These are phyloP conservation scores for Aplysina aerophoba DNA, from an alignment of 37 sponge, comb jelly and placozoan species.

Conservation along the genomic window DNA sequence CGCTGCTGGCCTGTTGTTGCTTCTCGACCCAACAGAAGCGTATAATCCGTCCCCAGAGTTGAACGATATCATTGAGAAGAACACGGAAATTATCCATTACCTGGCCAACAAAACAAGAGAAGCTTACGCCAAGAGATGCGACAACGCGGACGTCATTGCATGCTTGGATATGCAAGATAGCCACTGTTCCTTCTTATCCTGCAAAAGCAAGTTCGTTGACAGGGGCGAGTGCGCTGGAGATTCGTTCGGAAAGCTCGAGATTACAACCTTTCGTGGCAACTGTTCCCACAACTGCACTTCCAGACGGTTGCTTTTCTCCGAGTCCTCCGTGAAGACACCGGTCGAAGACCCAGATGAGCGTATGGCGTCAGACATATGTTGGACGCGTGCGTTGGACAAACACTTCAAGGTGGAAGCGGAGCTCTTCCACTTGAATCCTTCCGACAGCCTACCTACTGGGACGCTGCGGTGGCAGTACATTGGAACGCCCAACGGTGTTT, in stretches of 20 bases:
- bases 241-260: neutral
- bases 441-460: no score
- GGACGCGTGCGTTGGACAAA: neutral
- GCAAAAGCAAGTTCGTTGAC: neutral
- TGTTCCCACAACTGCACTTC: neutral
- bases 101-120: neutral
- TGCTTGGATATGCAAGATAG: no score
- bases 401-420: neutral
- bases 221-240: neutral
- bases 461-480: slow-evolving; percentile 36
- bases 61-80: neutral
- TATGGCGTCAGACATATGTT: neutral
- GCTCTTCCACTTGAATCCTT: no score
- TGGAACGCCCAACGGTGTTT: slow-evolving; percentile 16
- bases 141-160: neutral
- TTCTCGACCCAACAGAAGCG: neutral
- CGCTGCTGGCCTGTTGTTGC: neutral
- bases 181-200: slow-evolving; percentile 6
- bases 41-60: neutral
- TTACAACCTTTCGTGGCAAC: slow-evolving; percentile 8
- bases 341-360: neutral
- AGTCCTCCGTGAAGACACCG: neutral
- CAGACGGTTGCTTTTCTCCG: neutral
- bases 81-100: neutral
- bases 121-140: neutral